Evolutionary conservation across 1,140 invertebrate genomes (phyloP), one percentile per base, ranked within the genome.

Genomic region (Drosophila ficusphila): DNA sequence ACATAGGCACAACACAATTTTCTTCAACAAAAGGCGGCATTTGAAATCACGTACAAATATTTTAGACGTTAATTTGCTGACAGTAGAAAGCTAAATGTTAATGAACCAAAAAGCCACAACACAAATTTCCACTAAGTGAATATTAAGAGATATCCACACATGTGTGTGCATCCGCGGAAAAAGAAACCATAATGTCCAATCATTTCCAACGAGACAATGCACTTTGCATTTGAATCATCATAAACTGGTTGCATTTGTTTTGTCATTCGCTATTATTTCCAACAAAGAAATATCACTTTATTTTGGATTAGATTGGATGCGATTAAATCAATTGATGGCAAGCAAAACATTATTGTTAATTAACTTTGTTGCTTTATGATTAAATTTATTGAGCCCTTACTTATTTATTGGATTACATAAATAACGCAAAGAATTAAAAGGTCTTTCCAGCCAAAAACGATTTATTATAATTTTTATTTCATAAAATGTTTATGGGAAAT

Each of bases 21-120:
- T 31, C 31, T 5, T 23, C 42, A 61, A 78, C 62, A 61, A 69
- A 75, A 60, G 73, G 53, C 73, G 73, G 38, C 31, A 41, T 75
- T 76, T 47, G 51, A 71, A 75, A 58, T 51, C 62, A 85, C 70
- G 72, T 71, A 85, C 79, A 85, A 79, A 83, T 79, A 79, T 86
- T 85, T 85, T 76, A 60, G 60, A 42, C 56, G 46, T 75, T 76
- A 79, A 83, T 85, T 83, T 76, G 76, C 64, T 64, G 52, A 64
- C 39, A 70, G 62, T 83, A 86, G 79, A 83, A 83, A 83, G 79
- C 81, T 71, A 42, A 73, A 83, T 82, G 78, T 77, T 82, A 85
- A 85, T 86, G 81, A 85, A 85, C 79, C 53, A 85, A 65, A 70
- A 65, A 57, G 47, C 57, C 57, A 53, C 57, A 62, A 67, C 68